Evolutionary conservation across 2,797 vertebrate genomes (phyloP).

Genomic region (Helarctos malayanus): DNA sequence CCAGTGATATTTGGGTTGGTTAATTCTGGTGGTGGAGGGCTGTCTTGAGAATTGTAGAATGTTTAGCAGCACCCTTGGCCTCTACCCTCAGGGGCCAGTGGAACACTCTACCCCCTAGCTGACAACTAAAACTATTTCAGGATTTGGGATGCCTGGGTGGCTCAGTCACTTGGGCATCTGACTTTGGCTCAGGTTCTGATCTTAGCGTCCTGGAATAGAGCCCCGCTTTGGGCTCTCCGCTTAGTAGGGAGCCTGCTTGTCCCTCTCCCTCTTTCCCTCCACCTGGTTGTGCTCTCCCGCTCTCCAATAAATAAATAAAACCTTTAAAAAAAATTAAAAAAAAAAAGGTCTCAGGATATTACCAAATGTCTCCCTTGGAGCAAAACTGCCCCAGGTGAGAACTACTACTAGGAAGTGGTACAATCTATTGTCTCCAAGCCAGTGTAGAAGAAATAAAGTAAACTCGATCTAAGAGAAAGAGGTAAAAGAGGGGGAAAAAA

Average conservation of each 20-base stretch:
- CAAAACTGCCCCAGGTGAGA: background rate
- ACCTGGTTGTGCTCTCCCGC: background rate
- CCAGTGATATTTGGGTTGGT: background rate
- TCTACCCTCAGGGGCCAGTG: background rate
- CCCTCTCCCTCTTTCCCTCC: background rate
- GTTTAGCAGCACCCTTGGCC: background rate
- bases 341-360: background rate
- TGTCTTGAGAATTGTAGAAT: background rate
- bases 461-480: background rate
- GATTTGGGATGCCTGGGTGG: background rate
- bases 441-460: background rate
- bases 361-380: background rate
- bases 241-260: background rate
- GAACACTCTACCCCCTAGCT: fast-evolving
- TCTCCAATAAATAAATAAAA: background rate
- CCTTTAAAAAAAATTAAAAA: background rate
- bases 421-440: background rate
- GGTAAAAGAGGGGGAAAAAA: fast-evolving
- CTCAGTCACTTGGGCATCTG: background rate
- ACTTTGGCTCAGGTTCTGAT: background rate
- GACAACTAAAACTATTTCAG: background rate
- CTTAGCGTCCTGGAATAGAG: background rate
- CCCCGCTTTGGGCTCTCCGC: background rate
- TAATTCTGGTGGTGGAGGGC: background rate
- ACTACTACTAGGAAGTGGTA: background rate